A percentile compares a stretch with the other conserved stretches of the same genome.
Conservation (phyloP, 1,140 invertebrate genomes). For the Bacillus rossius region DNA sequence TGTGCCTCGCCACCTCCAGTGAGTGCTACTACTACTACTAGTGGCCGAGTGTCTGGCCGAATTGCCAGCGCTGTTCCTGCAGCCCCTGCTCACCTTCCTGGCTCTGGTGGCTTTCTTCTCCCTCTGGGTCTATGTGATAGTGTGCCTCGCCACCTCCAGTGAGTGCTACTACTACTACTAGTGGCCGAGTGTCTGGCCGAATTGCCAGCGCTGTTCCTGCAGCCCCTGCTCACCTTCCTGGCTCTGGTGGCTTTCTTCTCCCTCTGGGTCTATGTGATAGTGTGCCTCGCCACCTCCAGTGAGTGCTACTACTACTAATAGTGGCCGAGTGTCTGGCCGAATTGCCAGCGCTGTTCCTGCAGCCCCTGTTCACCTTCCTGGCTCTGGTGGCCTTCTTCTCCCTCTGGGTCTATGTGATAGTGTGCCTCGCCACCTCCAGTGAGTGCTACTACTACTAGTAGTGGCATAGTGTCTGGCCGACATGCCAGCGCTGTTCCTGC, state of each 20-base stretch:
- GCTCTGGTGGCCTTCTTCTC: constrained; percentile 71
- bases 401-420: constrained; percentile 79
- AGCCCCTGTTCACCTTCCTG: constrained; percentile 81
- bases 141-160: constrained; percentile 64
- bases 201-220: constrained; percentile 79
- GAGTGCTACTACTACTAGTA: too few species aligned
- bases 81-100: constrained; percentile 81
- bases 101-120: constrained; percentile 71
- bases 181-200: too few species aligned
- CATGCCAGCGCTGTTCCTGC: constrained; percentile 79
- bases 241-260: constrained; percentile 71
- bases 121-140: constrained; percentile 79
- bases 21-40: too few species aligned
- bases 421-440: constrained; percentile 64
- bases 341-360: constrained; percentile 79
- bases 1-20: constrained; percentile 64
- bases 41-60: too few species aligned
- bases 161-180: too few species aligned
- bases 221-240: constrained; percentile 81
- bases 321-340: too few species aligned
- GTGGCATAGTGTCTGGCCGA: too few species aligned
- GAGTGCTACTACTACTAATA: too few species aligned
- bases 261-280: constrained; percentile 79
- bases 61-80: constrained; percentile 79
- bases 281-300: constrained; percentile 64